These are phyloP conservation scores for Henricia sp. DNA, from an alignment of 53 echinoderm and acorn worm genomes.

Conservation along the genomic window DNA sequence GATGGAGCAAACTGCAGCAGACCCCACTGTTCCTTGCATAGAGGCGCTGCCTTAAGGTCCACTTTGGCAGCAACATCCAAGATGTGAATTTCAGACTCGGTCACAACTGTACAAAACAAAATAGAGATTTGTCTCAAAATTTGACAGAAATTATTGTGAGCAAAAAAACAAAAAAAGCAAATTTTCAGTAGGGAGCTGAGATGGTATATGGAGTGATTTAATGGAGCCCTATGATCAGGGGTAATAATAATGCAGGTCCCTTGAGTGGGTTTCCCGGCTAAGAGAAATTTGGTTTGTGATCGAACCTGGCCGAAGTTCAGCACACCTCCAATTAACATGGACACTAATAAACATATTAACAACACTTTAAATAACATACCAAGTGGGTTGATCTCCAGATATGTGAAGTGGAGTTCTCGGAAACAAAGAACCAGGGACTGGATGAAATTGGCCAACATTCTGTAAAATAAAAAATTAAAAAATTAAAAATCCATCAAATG, in stretches of 20 bases:
- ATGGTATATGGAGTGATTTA: no score
- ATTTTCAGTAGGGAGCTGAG: no score
- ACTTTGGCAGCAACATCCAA: constrained; percentile 73
- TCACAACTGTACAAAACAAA: constrained; percentile 71
- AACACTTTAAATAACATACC: constrained; percentile 43
- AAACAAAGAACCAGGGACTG: constrained; percentile 55
- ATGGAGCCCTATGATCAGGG: no score
- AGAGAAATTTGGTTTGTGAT: no score
- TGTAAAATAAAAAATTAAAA: constrained; percentile 2
- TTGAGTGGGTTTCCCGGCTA: no score
- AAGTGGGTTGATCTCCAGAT: constrained; percentile 79
- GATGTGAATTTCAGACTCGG: constrained; percentile 55
- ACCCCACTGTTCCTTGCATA: constrained; percentile 76
- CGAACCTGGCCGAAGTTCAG: no score
- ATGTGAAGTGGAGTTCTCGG: constrained; percentile 71
- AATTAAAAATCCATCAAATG: constrained; percentile 13
- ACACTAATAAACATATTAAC: no score
- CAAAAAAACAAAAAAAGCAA: no score
- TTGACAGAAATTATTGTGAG: no score
- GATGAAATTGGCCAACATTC: constrained; percentile 65
- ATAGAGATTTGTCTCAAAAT: no score
- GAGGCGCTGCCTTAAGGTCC: constrained; percentile 71
- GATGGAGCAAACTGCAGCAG: constrained; percentile 44
- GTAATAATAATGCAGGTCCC: no score
- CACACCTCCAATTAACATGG: no score